Evolutionary conservation across 2,113 vertebrate genomes (phyloP), one percentile per base, ranked within the genome.

Genomic region (Vidua macroura): DNA sequence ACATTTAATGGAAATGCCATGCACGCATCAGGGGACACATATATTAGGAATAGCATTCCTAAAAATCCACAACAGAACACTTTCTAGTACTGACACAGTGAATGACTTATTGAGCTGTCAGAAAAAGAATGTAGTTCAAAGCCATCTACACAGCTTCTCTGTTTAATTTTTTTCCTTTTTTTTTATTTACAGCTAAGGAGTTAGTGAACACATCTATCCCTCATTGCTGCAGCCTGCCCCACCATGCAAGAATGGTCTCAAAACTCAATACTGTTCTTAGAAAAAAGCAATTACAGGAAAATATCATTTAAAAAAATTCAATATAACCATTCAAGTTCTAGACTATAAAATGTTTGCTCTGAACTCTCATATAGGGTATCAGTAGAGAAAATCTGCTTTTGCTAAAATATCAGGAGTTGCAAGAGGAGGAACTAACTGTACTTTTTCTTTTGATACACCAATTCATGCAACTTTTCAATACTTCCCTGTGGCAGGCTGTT

Each of bases 101-200:
- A 90, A 74, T 23, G 35, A 84, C 80, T 80, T 67, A 93, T 4
- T 66, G 86, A 83, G 69, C 86, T 92, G 86, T 67, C 88, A 92
- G 55, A 68, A 91, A 27, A 68, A 60, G 19, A 85, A 58, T 9
- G 46, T 18, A 63, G 64, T 81, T 90, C 94, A 90, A 67, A 94
- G 88, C 39, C 37, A 58, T 39, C 59, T 66, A 60, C 51, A 81
- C 51, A 70, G 52, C 39, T 88, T 30, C 63, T 43, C 31, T 69
- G 68, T 66, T 73, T 43, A 27, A 53, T 64, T 33, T 5, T 5
- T 77, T 75, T 74, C 48, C 41, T 18, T 58, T 18, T 84, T 79
- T 31, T 49, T 79, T 72, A 58, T 82, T 72, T 79, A 66, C 43
- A 91, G 31, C 43, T 67, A 20, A 59, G 67, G 51, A 63, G 37